These are phyloP conservation scores for Platorchestia sp. DNA, from an alignment of 1,140 invertebrate genomes.

Conservation along the genomic window DNA sequence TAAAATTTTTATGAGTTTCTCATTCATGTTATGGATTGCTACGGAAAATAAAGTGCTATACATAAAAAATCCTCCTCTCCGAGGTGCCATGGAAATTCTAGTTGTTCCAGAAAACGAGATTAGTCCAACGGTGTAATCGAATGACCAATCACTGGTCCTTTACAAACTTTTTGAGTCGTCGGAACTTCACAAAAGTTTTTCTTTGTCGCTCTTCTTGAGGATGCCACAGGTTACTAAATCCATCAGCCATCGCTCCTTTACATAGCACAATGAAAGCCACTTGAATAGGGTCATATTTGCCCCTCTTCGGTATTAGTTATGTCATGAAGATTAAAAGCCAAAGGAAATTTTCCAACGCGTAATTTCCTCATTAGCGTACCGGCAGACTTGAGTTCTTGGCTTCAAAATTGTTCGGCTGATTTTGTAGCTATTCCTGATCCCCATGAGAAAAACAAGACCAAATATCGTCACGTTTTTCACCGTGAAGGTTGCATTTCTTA, in stretches of 20 bases:
- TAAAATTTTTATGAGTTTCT: too few species aligned
- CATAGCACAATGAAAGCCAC: background rate
- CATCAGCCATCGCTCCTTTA: background rate
- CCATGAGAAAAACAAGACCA: too few species aligned
- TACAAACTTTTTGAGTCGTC: background rate
- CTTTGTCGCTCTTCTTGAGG: background rate
- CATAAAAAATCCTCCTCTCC: background rate
- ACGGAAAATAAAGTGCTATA: too few species aligned
- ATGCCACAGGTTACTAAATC: background rate
- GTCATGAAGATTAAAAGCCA: background rate
- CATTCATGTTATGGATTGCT: too few species aligned
- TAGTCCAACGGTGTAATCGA: background rate
- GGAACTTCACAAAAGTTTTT: background rate
- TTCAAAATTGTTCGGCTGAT: too few species aligned
- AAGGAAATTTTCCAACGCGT: background rate
- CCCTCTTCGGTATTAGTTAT: background rate
- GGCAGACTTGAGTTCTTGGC: too few species aligned
- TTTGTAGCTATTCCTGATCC: too few species aligned
- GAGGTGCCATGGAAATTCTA: background rate
- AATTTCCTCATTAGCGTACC: too few species aligned
- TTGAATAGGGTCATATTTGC: background rate
- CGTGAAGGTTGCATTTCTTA: too few species aligned
- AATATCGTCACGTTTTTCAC: too few species aligned
- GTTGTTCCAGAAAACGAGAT: background rate
- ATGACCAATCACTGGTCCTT: background rate